A percentile compares a stretch with the other conserved stretches of the same genome.
Conservation (phyloP, 2,113 vertebrate species). For the Telmatochromis sp. region DNA sequence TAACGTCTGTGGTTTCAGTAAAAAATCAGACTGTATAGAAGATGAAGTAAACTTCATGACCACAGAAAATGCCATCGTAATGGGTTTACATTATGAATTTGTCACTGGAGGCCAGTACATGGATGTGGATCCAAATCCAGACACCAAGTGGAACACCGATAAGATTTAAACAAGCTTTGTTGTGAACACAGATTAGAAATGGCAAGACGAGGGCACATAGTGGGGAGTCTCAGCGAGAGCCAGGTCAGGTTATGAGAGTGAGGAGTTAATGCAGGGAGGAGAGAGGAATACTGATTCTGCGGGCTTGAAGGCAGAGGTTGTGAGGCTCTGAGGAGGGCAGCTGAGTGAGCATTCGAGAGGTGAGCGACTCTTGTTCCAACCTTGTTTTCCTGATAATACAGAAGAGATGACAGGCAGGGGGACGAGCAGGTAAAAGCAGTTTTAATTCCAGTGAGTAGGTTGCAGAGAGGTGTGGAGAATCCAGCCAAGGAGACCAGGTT, state of each 20-base stretch:
- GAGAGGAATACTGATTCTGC: not conserved
- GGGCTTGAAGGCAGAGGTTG: accelerated
- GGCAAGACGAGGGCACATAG: not conserved
- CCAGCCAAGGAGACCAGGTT: not conserved
- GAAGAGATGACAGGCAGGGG: not conserved
- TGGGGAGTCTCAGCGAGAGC: not conserved
- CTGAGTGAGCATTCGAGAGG: not conserved
- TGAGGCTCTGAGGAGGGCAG: not conserved
- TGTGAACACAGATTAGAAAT: not conserved
- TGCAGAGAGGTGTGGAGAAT: not conserved
- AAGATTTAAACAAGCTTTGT: not conserved
- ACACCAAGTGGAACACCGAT: not conserved
- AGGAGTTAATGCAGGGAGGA: not conserved
- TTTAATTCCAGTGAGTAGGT: not conserved
- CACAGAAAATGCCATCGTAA: not conserved
- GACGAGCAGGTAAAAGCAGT: not conserved
- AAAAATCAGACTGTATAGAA: not conserved
- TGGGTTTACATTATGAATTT: not conserved
- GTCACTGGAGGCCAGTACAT: accelerated
- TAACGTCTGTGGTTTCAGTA: not conserved
- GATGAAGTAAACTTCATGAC: not conserved
- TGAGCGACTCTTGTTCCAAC: not conserved
- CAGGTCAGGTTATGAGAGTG: not conserved
- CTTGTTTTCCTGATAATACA: not conserved
- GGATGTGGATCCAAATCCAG: not conserved